Base-by-base conservation (phyloP, 2,113 vertebrate genomes). In the Notothenia coriiceps region DNA sequence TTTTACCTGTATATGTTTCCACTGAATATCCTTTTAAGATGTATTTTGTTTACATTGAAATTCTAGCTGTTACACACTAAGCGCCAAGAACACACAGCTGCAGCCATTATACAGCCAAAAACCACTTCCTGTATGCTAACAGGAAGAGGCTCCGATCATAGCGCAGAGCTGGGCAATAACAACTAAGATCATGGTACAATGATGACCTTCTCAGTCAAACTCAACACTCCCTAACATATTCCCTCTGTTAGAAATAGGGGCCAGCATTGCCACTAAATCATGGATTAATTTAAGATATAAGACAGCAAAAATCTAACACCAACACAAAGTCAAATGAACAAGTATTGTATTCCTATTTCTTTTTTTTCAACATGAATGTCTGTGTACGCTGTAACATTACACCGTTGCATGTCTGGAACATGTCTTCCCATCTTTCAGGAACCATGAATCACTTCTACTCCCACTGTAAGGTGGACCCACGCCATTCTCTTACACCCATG, bases 361-460 rank as follows among this genome's bases (percentile, higher is more conserved):
- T 4, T 25, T 80, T 63, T 65, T 50, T 10, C 18, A 60, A 10
- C 5, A 54, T 6, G 10, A n/a, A 57, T 10, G 22, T 9, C 6
- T n/a, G 8, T 11, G 69, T 35, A 79, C 50, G 60, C 18, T 10
- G 10, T 10, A 44, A 5, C 54, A 72, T 10, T 13, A 3, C 3
- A 0, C 46, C 0, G 2, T n/a, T 25, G 14, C 15, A 35, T 7
- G 22, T 66, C 70, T 35, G 43, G 47, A 61, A 17, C 40, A 10
- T 1, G 35, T 22, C 50, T 66, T 78, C 62, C 59, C 0, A 3
- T 61, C 73, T 80, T 67, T 33, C 33, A n/a, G 29, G 46, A 82
- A 80, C 18, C 0, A 7, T 20, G 22, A 75, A 29, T 70, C 70
- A 35, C 35, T 7, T 6, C 35, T 0, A 52, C 17, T 60, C 60